Conservation (phyloP, 2,113 vertebrate genomes). For the Prolemur simus region DNA sequence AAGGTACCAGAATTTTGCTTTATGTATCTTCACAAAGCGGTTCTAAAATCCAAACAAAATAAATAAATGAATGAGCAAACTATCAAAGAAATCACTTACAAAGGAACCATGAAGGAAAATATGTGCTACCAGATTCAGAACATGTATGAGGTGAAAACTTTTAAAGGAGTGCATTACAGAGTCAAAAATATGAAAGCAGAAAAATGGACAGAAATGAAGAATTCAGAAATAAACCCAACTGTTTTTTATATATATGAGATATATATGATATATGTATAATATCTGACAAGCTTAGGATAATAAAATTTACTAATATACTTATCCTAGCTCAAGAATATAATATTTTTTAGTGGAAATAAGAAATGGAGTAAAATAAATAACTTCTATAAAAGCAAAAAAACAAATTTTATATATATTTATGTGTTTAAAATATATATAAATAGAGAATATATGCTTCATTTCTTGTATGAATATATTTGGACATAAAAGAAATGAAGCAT, state of each 20-base stretch:
- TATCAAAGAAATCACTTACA: neutral
- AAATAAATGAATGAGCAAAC: neutral
- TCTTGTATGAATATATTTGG: neutral
- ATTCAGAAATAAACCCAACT: neutral
- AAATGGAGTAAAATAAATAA: conserved; percentile 36
- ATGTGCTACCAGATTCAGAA: neutral
- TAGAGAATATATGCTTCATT: neutral
- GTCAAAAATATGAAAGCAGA: neutral
- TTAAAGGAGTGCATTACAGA: neutral
- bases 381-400: neutral
- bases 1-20: neutral
- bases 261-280: neutral
- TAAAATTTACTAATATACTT: neutral
- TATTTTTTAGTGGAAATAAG: neutral
- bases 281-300: neutral
- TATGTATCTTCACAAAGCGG: neutral
- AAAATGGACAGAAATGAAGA: neutral
- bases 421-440: neutral
- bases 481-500: neutral
- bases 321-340: neutral
- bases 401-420: neutral
- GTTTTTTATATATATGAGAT: neutral
- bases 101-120: neutral
- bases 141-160: neutral
- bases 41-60: conserved; percentile 33